Base-by-base conservation (phyloP, 2,888 invertebrate species). In the Lycia hirtaria region DNA sequence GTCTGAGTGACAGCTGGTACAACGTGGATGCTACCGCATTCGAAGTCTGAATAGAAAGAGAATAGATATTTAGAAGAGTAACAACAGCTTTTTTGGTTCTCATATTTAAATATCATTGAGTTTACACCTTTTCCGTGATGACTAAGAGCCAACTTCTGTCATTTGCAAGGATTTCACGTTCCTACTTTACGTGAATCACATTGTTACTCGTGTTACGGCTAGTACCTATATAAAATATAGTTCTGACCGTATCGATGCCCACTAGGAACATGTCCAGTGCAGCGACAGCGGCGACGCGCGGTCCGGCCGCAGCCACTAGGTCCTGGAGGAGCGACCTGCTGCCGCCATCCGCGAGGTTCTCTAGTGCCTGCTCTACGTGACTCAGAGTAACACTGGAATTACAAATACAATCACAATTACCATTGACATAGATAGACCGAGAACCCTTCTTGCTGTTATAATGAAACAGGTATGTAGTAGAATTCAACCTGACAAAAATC, bases 261-360 rank as follows among this genome's bases (percentile, higher is more conserved):
- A 96, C 96, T 6, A 95, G 86, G 76, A 96, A 96, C 80, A 96
- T 92, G 66, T 96, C 96, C 3, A 96, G 81, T 0, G 96, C 94
- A 3, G 96, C 93, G 30, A 95, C 94, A n/a, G 94, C 93, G 0
- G 96, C 94, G 0, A 93, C 93, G 69, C 94, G 93, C 0, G 94
- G 89, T 7, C 95, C 93, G 0, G 91, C 91, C 9, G 93, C 92
- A 0, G 93, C 84, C 41, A 95, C 87, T 56, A 95, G 86, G 69
- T 94, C 92, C 75, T 95, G 94, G 2, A 96, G 83, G 12, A 96
- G 83, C 0, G 95, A 96, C 38, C 92, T 91, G 66, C 93, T 93
- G 17, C 79, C 73, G 0, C 76, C 76, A 15, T 77, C 78, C 3
- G 68, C 70, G 14, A 82, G 79, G 20, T 88, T 83, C 71, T 85